Conservation (phyloP, 2,888 invertebrate genomes). For the Trichopria drosophilae region DNA sequence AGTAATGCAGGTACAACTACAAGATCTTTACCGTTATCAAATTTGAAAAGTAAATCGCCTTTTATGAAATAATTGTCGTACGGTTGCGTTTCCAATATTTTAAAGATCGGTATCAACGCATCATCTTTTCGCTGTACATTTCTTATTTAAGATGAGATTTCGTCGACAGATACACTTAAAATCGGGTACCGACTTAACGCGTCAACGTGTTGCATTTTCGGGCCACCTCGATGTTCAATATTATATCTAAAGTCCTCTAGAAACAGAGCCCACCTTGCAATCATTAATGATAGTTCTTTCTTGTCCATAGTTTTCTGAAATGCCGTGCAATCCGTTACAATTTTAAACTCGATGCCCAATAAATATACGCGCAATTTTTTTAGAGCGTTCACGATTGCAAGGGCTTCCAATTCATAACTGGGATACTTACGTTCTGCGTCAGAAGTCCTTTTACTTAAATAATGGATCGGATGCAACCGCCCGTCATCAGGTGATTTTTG, state of each 20-base stretch:
- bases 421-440: slow-evolving; percentile 12
- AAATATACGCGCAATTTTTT: slow-evolving; percentile 19
- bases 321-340: slow-evolving; percentile 23
- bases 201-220: slow-evolving; percentile 18
- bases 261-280: slow-evolving; percentile 19
- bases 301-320: slow-evolving; percentile 23
- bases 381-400: slow-evolving; percentile 12
- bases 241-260: slow-evolving; percentile 20
- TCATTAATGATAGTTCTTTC: slow-evolving; percentile 1
- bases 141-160: slow-evolving; percentile 3
- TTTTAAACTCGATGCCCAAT: slow-evolving; percentile 6
- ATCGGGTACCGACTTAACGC: slow-evolving; percentile 20
- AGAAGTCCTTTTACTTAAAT: slow-evolving; percentile 8
- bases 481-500: slow-evolving; percentile 6
- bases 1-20: slow-evolving; percentile 15
- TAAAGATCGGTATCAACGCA: background rate
- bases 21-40: slow-evolving; percentile 7
- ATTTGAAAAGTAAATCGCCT: slow-evolving; percentile 1
- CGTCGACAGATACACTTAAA: background rate
- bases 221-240: slow-evolving; percentile 16
- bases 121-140: slow-evolving; percentile 2
- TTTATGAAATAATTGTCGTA: slow-evolving; percentile 18
- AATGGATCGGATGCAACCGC: slow-evolving; percentile 10
- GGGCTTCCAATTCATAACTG: slow-evolving; percentile 22
- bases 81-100: background rate